Evolutionary conservation across 2,888 invertebrate genomes (phyloP).

Genomic region (Drosophila pseudotakahashii): DNA sequence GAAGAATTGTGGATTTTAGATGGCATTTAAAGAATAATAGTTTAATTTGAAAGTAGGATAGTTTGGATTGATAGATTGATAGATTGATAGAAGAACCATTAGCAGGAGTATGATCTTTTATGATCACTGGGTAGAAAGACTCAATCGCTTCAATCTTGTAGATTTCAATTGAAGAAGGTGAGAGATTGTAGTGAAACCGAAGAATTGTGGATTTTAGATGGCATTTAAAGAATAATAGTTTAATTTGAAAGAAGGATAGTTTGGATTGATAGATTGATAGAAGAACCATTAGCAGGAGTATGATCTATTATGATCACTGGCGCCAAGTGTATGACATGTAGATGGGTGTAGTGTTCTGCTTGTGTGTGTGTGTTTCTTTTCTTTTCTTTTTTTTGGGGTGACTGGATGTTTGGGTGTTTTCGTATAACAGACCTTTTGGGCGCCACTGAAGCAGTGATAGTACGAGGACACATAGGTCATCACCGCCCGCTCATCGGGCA

Average conservation of each 20-base stretch:
- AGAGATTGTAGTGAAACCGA: neutral
- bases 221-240: no score
- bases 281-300: neutral
- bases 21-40: no score
- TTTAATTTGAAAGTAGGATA: no score
- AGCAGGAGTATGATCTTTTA: neutral
- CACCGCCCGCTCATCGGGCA: constrained; percentile 99
- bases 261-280: neutral
- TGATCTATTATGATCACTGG: no score
- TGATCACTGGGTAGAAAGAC: no score
- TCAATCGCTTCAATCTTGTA: neutral
- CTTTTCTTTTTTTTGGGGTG: neutral
- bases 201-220: no score
- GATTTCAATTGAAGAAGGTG: neutral
- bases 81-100: neutral
- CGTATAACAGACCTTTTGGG: constrained; percentile 95
- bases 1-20: no score
- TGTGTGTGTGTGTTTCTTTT: neutral
- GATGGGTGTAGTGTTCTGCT: neutral
- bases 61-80: neutral
- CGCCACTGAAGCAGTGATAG: constrained; percentile 99
- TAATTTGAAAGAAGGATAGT: no score
- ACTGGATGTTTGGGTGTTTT: neutral
- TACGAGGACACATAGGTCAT: constrained; percentile 99
- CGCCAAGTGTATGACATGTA: neutral